A percentile compares a stretch with the other conserved stretches of the same genome.
Evolutionary conservation across 2,888 invertebrate species (phyloP).

Genomic region (Erebia aethiops): DNA sequence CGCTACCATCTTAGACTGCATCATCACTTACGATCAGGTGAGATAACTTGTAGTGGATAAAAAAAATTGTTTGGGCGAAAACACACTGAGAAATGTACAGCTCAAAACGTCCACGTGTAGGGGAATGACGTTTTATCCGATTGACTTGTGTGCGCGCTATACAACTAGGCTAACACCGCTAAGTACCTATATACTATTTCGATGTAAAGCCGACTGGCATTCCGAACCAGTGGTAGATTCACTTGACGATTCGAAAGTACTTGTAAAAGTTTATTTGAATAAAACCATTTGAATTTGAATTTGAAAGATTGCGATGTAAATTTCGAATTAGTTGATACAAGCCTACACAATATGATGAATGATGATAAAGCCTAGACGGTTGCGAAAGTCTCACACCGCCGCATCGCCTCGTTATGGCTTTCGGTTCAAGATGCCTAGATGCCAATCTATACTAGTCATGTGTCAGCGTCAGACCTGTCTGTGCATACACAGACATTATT

Average conservation of each 20-base stretch:
- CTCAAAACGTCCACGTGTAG: no score
- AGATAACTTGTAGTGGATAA: no score
- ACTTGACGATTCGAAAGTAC: no score
- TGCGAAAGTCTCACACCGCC: slow-evolving; percentile 68
- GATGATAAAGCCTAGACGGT: slow-evolving; percentile 52
- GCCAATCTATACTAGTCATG: slow-evolving; percentile 67
- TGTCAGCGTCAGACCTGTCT: slow-evolving; percentile 57
- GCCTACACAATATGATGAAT: slow-evolving; percentile 19
- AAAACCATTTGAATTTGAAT: no score
- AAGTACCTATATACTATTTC: no score
- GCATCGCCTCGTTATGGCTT: slow-evolving; percentile 62
- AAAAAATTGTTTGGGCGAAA: neutral
- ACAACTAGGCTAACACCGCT: neutral
- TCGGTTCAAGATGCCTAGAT: slow-evolving; percentile 53
- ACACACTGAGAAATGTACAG: no score
- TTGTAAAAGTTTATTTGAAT: no score
- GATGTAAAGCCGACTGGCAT: no score
- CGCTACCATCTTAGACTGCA: no score
- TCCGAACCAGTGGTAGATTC: no score
- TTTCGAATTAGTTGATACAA: slow-evolving; percentile 16
- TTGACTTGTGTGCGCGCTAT: neutral
- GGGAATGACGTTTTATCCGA: no score
- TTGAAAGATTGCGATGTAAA: neutral
- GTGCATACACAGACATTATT: slow-evolving; percentile 31
- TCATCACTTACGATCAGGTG: no score